These are phyloP conservation scores for Oligia strigilis DNA, from an alignment of 2,888 invertebrate species.

Conservation along the genomic window DNA sequence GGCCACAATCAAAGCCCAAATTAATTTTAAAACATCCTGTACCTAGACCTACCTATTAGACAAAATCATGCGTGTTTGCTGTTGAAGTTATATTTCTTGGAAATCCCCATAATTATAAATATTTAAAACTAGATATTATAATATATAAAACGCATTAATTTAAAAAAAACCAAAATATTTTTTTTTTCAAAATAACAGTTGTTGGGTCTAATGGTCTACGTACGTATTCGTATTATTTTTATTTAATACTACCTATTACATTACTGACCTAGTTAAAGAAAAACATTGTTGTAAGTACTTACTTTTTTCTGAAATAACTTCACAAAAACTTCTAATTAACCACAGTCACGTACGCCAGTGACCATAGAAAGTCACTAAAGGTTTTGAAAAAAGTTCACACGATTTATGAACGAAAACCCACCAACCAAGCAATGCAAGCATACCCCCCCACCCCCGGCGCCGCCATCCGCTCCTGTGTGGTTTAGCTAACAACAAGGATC, in stretches of 20 bases:
- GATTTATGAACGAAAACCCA: no score
- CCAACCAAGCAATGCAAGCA: no score
- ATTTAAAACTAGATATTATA: not conserved
- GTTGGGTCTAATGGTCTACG: not conserved
- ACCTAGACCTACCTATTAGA: not conserved
- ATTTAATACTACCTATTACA: not conserved
- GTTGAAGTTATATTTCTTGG: not conserved
- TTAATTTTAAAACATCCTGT: not conserved
- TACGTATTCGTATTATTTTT: not conserved
- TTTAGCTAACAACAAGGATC: not conserved
- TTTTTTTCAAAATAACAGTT: not conserved
- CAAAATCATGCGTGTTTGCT: not conserved
- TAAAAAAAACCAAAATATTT: no score
- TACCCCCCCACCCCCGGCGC: no score
- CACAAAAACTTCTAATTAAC: not conserved
- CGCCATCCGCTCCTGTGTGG: not conserved
- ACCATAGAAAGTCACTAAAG: not conserved
- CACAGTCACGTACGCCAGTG: not conserved
- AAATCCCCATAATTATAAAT: not conserved
- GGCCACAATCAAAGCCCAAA: not conserved
- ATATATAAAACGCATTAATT: no score
- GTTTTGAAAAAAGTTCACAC: no score
- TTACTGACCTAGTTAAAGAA: not conserved
- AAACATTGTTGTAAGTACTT: not conserved
- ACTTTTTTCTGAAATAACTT: not conserved